Conservation (phyloP, 2,797 vertebrate species). For the Xenops minutus region DNA sequence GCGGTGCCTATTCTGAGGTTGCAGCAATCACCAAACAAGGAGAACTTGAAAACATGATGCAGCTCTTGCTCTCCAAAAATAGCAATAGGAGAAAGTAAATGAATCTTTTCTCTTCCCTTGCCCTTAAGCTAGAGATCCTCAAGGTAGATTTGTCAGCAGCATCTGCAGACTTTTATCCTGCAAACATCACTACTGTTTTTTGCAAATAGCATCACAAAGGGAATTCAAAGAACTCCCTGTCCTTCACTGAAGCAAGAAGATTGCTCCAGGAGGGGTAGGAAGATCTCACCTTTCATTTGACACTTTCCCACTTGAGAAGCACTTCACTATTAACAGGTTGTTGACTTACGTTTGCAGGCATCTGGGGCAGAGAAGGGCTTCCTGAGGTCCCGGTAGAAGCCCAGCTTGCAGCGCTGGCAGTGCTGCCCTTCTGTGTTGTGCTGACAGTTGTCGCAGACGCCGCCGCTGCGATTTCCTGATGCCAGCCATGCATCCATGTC, state of each 20-base stretch:
- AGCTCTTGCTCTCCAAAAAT: slow-evolving; percentile 28
- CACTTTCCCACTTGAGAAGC: background rate
- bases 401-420: slow-evolving; percentile 88
- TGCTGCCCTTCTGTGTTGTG: slow-evolving; percentile 92
- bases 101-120: background rate
- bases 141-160: background rate
- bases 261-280: background rate
- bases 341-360: slow-evolving; percentile 89
- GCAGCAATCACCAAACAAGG: slow-evolving; percentile 9
- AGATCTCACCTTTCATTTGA: background rate
- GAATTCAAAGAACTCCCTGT: background rate
- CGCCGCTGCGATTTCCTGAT: slow-evolving; percentile 88
- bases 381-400: slow-evolving; percentile 89
- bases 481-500: slow-evolving; percentile 84
- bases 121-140: background rate
- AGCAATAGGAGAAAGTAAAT: background rate
- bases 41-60: background rate
- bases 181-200: background rate
- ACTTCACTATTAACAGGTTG: background rate
- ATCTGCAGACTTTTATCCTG: background rate
- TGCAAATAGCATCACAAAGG: background rate
- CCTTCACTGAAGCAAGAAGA: background rate
- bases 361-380: slow-evolving; percentile 80
- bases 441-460: slow-evolving; percentile 87
- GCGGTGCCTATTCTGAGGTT: background rate